phyloP scores from a whole-genome alignment of 2,797 vertebrate genomes.

The Phrynocephalus guinanensis region DNA sequence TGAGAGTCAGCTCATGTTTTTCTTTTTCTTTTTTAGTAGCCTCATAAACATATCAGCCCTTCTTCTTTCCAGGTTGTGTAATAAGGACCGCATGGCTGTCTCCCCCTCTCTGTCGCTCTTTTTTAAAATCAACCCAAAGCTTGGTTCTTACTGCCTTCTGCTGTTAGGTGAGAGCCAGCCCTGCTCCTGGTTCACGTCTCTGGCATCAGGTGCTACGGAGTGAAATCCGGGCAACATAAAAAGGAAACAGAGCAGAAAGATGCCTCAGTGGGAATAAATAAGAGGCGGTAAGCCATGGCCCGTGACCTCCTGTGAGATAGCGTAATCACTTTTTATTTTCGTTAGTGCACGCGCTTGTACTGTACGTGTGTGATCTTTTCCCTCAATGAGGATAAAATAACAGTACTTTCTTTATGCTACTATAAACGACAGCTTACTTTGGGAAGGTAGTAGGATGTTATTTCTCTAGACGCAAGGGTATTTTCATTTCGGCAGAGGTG shows the following conservation, averaged over 20 bases:
- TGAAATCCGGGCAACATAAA: constrained; percentile 52
- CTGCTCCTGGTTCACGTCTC: constrained; percentile 41
- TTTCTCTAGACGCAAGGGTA: not conserved
- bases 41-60: too few species aligned
- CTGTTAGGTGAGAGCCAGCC: not conserved
- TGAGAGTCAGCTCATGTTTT: too few species aligned
- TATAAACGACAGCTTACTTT: constrained; percentile 12
- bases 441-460: not conserved
- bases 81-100: too few species aligned
- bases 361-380: not conserved
- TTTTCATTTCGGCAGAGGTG: constrained; percentile 26
- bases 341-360: not conserved
- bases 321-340: constrained; percentile 20
- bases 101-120: too few species aligned
- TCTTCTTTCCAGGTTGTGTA: too few species aligned
- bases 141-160: not conserved
- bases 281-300: constrained; percentile 71
- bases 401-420: constrained; percentile 13
- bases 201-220: constrained; percentile 39
- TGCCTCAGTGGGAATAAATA: constrained; percentile 71
- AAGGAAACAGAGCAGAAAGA: constrained; percentile 75
- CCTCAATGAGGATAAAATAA: constrained; percentile 21
- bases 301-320: constrained; percentile 64
- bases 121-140: constrained; percentile 17
- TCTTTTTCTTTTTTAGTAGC: too few species aligned